Evolutionary conservation across 53 echinoderm and acorn worm species (phyloP).

Genomic region (Pentamera pediparva): DNA sequence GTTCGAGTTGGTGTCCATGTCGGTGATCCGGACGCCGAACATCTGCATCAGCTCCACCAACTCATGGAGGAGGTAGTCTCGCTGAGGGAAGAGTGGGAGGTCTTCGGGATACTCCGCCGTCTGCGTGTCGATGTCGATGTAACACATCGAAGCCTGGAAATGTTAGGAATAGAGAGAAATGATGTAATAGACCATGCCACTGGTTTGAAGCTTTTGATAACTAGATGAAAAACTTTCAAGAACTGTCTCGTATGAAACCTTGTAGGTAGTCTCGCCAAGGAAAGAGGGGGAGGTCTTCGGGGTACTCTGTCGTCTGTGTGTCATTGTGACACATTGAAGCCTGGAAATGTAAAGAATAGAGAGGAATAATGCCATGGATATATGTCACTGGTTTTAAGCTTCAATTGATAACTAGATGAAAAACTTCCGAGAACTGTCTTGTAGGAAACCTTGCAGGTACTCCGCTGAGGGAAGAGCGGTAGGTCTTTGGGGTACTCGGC

Average conservation of each 20-base stretch:
- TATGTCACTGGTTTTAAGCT: background rate
- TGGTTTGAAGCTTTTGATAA: background rate
- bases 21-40: conserved; percentile 19
- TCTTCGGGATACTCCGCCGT: conserved; percentile 81
- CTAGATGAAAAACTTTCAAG: background rate
- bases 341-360: conserved; percentile 42
- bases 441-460: too few relatives aligned
- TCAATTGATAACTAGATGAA: background rate
- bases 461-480: conserved; percentile 80
- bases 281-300: conserved; percentile 86
- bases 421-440: too few relatives aligned
- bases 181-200: background rate
- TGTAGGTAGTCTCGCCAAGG: conserved; percentile 65
- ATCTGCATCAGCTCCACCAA: conserved; percentile 63
- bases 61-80: conserved; percentile 57
- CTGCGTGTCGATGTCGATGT: conserved; percentile 96
- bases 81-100: conserved; percentile 83
- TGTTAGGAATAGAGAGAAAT: background rate
- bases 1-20: conserved; percentile 26
- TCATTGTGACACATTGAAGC: conserved; percentile 92
- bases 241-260: too few relatives aligned
- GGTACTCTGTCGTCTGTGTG: conserved; percentile 72
- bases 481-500: conserved; percentile 84
- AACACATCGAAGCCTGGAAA: conserved; percentile 90
- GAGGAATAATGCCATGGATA: background rate